phyloP scores from a whole-genome alignment of 2,113 vertebrate species.

The Anoura caudifer region DNA sequence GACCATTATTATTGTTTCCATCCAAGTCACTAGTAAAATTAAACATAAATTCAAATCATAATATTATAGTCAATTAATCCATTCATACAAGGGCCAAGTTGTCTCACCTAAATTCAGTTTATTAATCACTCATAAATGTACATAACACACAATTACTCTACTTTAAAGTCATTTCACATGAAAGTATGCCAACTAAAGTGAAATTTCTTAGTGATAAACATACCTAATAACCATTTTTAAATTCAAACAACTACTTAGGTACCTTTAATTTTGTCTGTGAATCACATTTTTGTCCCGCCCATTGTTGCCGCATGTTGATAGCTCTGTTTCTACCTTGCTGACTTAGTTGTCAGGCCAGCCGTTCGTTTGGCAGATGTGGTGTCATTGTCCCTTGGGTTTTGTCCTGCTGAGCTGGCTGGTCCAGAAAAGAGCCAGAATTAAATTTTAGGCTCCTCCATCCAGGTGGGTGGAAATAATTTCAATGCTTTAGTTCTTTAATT shows the following conservation, averaged over 20 bases:
- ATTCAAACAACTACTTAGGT: neutral
- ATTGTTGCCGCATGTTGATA: neutral
- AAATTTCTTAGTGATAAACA: neutral
- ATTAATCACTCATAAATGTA: neutral
- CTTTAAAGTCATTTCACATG: neutral
- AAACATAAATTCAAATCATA: neutral
- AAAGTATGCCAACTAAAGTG: neutral
- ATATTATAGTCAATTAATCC: neutral
- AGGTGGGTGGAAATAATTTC: neutral
- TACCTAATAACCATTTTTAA: neutral
- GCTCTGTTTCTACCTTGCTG: neutral
- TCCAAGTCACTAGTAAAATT: neutral
- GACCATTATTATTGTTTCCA: neutral
- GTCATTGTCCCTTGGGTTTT: no score
- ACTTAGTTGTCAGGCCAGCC: no score
- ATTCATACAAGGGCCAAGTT: neutral
- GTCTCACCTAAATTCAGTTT: neutral
- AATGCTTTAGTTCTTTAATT: neutral
- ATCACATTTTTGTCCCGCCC: neutral
- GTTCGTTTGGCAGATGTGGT: no score
- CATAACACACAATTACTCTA: neutral
- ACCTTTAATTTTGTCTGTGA: neutral
- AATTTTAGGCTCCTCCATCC: neutral
- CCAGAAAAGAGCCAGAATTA: no score
- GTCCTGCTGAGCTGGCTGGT: no score